These are phyloP conservation scores for Macaca mulatta DNA, from an alignment of 2,113 vertebrate species.

Conservation along the genomic window DNA sequence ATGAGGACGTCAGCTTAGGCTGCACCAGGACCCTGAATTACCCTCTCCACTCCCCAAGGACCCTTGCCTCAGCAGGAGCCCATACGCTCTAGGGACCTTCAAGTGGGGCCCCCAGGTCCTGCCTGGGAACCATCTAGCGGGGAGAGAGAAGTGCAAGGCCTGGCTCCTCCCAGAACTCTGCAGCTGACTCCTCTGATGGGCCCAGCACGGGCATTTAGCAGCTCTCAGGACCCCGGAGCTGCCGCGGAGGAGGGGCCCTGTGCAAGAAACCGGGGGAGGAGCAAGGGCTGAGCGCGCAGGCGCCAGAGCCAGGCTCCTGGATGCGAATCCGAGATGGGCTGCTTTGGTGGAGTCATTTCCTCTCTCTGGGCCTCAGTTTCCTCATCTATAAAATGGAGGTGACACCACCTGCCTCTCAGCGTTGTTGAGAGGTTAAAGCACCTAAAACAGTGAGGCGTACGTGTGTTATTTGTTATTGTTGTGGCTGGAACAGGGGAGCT, in stretches of 20 bases:
- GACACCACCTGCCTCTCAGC: not conserved
- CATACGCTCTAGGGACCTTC: too few species aligned
- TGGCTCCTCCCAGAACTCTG: not conserved
- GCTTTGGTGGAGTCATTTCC: not conserved
- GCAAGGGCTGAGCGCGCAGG: too few species aligned
- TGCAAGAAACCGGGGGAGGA: accelerated
- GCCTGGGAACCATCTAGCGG: not conserved
- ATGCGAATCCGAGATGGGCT: not conserved
- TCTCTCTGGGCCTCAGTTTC: not conserved
- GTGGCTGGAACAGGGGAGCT: not conserved
- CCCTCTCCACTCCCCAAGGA: not conserved
- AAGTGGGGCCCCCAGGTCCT: too few species aligned
- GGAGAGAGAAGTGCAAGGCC: not conserved
- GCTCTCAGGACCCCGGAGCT: too few species aligned
- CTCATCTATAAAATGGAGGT: not conserved
- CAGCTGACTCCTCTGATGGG: accelerated
- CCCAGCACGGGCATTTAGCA: not conserved
- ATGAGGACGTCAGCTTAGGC: not conserved
- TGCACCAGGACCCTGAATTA: accelerated
- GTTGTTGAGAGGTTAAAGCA: not conserved
- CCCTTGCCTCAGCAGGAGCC: not conserved
- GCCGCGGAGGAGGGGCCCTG: not conserved
- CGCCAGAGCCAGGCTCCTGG: not conserved
- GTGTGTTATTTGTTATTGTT: accelerated
- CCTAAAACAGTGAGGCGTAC: accelerated